A percentile compares a stretch with the other conserved stretches of the same genome.
Evolutionary conservation across 2,113 vertebrate genomes (phyloP).

Genomic region (Antennarius striatus): DNA sequence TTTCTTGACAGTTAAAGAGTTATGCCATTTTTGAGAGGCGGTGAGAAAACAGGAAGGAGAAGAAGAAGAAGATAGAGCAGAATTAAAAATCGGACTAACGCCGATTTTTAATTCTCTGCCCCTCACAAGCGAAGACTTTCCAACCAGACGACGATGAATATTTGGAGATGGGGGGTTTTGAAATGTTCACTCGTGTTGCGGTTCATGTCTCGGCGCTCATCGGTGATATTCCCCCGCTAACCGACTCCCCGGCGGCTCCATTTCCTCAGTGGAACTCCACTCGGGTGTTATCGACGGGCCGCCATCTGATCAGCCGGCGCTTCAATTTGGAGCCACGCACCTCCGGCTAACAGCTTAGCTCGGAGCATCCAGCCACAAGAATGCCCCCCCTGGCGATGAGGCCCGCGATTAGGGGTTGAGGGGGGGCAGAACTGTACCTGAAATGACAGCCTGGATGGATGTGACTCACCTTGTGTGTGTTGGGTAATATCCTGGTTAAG

Average conservation of each 20-base stretch:
- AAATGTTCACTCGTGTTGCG: not conserved
- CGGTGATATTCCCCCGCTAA: slow-evolving; percentile 23
- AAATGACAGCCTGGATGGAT: slow-evolving; percentile 45
- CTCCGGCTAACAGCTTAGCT: slow-evolving; percentile 66
- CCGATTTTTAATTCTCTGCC: too few species aligned
- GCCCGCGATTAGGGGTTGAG: slow-evolving; percentile 14
- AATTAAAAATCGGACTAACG: too few species aligned
- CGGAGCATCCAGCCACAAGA: slow-evolving; percentile 64
- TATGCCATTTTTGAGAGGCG: too few species aligned
- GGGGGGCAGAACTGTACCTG: slow-evolving; percentile 44
- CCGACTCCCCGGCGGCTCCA: slow-evolving; percentile 14
- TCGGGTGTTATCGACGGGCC: slow-evolving; percentile 59
- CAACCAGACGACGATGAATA: too few species aligned
- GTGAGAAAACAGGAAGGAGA: too few species aligned
- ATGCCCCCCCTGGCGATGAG: slow-evolving; percentile 51
- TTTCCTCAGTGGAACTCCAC: slow-evolving; percentile 45
- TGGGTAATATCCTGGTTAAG: slow-evolving; percentile 60
- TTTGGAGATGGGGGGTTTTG: too few species aligned
- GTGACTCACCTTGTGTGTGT: slow-evolving; percentile 49
- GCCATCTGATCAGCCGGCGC: slow-evolving; percentile 67
- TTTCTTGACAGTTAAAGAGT: too few species aligned
- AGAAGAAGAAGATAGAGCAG: too few species aligned
- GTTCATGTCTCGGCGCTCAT: slow-evolving; percentile 1
- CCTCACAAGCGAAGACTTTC: too few species aligned
- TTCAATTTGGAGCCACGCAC: slow-evolving; percentile 70